Conservation (phyloP, 2,113 vertebrate species). For the Amazona guildingii region DNA sequence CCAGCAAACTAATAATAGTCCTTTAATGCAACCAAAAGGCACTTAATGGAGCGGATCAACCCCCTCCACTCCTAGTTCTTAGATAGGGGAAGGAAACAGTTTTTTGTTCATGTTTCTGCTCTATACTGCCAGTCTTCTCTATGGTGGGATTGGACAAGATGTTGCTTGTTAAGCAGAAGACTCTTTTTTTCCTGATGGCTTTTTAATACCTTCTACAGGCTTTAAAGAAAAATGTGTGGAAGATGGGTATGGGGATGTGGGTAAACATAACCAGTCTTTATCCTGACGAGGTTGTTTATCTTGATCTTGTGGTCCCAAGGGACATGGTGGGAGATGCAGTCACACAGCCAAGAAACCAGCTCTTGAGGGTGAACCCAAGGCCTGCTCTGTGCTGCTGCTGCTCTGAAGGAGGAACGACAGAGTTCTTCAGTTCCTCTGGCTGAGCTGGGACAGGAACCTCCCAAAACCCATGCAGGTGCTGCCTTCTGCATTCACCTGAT, state of each 20-base stretch:
- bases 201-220: background rate
- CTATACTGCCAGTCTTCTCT: too few relatives aligned
- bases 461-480: background rate
- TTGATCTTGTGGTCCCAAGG: background rate
- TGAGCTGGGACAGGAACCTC: background rate
- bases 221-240: background rate
- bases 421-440: background rate
- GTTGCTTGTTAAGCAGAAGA: background rate
- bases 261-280: background rate
- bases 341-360: fast-evolving
- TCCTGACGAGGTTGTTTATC: background rate
- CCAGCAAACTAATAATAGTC: background rate
- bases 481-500: background rate
- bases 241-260: background rate
- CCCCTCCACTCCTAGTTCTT: background rate
- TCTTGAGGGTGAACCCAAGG: background rate
- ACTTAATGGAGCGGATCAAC: background rate
- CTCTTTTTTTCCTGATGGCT: background rate
- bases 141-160: background rate
- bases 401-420: background rate
- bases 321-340: background rate
- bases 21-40: background rate
- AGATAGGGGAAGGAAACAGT: fast-evolving
- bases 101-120: background rate
- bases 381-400: background rate